A percentile compares a stretch with the other conserved stretches of the same genome.
Conservation (phyloP, 1,140 invertebrate species). For the Drosophila grimshawi region DNA sequence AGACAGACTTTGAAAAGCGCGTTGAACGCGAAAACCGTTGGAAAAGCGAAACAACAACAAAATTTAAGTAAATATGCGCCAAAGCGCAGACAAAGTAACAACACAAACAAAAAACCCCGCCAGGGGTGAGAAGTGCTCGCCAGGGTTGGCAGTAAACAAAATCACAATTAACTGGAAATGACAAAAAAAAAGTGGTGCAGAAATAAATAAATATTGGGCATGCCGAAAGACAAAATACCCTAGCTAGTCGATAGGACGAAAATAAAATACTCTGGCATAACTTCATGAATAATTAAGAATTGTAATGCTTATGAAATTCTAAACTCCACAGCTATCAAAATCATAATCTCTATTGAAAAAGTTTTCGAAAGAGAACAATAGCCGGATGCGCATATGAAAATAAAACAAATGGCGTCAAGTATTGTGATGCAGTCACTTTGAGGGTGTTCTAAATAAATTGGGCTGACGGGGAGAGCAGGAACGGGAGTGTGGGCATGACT, state of each 20-base stretch:
- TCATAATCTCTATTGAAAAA: not conserved
- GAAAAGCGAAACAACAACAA: constrained; percentile 50
- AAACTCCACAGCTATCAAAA: too few relatives aligned
- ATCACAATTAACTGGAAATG: constrained; percentile 82
- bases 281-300: not conserved
- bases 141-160: constrained; percentile 71
- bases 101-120: constrained; percentile 62
- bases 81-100: constrained; percentile 70
- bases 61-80: constrained; percentile 79
- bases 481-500: constrained; percentile 1
- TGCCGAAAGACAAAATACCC: constrained; percentile 9
- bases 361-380: constrained; percentile 4
- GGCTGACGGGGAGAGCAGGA: not conserved
- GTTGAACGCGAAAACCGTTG: constrained; percentile 64
- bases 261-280: not conserved
- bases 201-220: not conserved
- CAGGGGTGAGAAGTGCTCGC: constrained; percentile 20
- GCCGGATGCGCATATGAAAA: constrained; percentile 43
- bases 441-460: constrained; percentile 61
- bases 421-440: constrained; percentile 54
- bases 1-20: constrained; percentile 49
- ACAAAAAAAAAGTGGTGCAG: constrained; percentile 42
- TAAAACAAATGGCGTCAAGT: constrained; percentile 35
- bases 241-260: constrained; percentile 10
- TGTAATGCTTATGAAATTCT: too few relatives aligned